Conservation (phyloP, 2,113 vertebrate genomes). For the Xiphorhynchus elegans region DNA sequence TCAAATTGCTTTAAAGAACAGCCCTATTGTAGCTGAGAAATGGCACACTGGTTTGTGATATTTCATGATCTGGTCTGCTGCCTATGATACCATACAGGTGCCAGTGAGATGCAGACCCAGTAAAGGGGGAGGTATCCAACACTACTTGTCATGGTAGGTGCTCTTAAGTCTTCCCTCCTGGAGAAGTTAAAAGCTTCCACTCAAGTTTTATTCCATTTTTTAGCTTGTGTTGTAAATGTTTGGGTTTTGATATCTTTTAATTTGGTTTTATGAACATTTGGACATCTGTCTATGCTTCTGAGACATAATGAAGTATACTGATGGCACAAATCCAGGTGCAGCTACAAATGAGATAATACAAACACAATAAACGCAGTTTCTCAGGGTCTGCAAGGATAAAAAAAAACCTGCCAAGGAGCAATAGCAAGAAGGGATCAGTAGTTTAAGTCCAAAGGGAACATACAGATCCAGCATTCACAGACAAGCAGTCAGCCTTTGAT, state of each 20-base stretch:
- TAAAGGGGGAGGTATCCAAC: not conserved
- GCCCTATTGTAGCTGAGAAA: not conserved
- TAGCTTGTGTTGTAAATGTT: not conserved
- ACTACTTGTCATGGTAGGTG: not conserved
- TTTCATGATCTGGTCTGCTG: not conserved
- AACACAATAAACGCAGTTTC: not conserved
- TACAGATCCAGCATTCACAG: not conserved
- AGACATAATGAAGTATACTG: not conserved
- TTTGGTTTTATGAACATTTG: not conserved
- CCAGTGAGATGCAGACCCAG: not conserved
- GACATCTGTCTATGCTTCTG: not conserved
- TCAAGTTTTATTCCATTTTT: not conserved
- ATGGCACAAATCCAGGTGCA: not conserved
- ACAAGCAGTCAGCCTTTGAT: not conserved
- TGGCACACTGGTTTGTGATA: rapidly evolving
- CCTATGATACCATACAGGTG: not conserved
- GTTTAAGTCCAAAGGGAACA: not conserved
- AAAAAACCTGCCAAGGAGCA: not conserved
- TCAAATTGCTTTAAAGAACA: not conserved
- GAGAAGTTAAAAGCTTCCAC: not conserved
- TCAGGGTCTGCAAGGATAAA: not conserved
- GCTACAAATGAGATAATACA: not conserved
- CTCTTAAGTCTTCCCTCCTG: not conserved
- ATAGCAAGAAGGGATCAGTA: not conserved
- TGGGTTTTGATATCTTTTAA: not conserved